Base-by-base conservation (phyloP, 2,113 vertebrate genomes). In the Rhinichthys klamathensis region DNA sequence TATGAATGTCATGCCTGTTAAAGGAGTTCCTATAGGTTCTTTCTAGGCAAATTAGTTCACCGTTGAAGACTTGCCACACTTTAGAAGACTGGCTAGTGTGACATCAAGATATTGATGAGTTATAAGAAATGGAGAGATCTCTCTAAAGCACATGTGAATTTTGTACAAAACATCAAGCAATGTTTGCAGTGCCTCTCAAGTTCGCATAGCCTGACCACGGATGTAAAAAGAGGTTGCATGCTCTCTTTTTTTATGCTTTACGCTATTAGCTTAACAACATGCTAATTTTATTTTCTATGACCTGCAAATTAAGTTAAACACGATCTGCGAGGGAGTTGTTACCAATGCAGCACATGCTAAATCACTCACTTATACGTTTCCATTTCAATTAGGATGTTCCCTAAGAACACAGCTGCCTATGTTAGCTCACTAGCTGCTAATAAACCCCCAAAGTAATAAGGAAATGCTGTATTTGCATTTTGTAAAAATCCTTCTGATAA, bases 401-500 rank as follows among this genome's bases (percentile, higher is more conserved):
- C 30, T 67, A 7, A 67, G 63, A 32, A 35, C 4, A 35, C 30
- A 35, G 15, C 15, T 18, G 30, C 44, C 44, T 44, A n/a, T n/a
- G 10, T 25, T 41, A 15, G 23, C 21, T 44, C 38, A 73, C 70
- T 72, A 44, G 69, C 69, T 13, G 69, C 38, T 44, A 72, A 72
- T 41, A 44, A 72, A 72, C 25, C 16, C 7, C 73, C 3, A 54
- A 76, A 76, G 73, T 54, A 27, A 49, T 51, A 75, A 7, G 23
- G 27, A 25, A 15, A 75, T 30, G 46, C 73, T 54, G 27, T 54
- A 76, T 76, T 54, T 76, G 25, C 46, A 51, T 51, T 51, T 75
- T 25, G 25, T 51, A 51, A 75, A 41, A 75, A 49, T 75, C 73
- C 38, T 18, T 75, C 25, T 54, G 25, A 76, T 54, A 76, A 18